A percentile compares a stretch with the other conserved stretches of the same genome.
These are phyloP conservation scores for Choloepus didactylus DNA, from an alignment of 2,797 vertebrate species.

Conservation along the genomic window DNA sequence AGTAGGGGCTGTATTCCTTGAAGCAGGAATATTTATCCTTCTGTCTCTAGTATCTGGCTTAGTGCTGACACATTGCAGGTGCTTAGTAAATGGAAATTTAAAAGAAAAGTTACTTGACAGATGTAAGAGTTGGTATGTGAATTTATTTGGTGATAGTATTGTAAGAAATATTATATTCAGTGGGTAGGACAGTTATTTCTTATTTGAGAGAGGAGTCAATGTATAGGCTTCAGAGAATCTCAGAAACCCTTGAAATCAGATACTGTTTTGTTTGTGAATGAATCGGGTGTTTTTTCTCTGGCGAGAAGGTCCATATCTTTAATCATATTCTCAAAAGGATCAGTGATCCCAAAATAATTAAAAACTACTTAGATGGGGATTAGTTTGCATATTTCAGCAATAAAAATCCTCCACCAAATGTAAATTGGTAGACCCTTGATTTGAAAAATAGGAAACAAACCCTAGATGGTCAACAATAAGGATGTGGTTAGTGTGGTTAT, in stretches of 20 bases:
- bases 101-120: neutral
- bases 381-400: slow-evolving; percentile 31
- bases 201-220: slow-evolving; percentile 15
- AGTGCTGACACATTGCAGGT: neutral
- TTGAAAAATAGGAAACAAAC: neutral
- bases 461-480: neutral
- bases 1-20: neutral
- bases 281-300: neutral
- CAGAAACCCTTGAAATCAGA: slow-evolving; percentile 9
- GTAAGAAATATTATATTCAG: neutral
- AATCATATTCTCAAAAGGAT: neutral
- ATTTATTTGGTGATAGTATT: neutral
- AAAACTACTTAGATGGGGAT: neutral
- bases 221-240: neutral
- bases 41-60: neutral
- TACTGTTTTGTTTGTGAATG: slow-evolving; percentile 49
- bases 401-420: neutral
- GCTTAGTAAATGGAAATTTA: slow-evolving; percentile 17
- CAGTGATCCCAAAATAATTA: neutral
- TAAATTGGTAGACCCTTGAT: neutral
- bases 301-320: neutral
- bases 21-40: neutral
- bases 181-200: neutral
- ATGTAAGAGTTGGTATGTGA: neutral
- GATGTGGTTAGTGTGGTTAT: neutral